Conservation (phyloP, 2,888 invertebrate genomes). For the Rhorus exstirpatorius region DNA sequence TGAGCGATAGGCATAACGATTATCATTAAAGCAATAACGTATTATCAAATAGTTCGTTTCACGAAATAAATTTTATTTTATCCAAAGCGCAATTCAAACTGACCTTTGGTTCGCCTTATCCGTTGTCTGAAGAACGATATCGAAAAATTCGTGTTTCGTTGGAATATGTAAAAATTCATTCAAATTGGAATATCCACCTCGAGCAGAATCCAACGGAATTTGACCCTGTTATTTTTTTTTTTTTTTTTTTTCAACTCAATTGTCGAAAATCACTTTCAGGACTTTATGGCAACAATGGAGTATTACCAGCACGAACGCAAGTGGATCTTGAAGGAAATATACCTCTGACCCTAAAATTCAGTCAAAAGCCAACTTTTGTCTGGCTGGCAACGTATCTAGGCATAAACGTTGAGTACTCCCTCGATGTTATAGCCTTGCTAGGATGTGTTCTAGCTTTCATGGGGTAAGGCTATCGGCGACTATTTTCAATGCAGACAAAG, state of each 20-base stretch:
- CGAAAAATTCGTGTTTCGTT: background rate
- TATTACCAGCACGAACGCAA: slow-evolving; percentile 89
- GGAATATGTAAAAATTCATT: background rate
- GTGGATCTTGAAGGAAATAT: slow-evolving; percentile 85
- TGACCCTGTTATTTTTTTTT: too few species aligned
- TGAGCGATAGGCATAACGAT: background rate
- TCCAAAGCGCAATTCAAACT: background rate
- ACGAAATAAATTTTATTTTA: background rate
- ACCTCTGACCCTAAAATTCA: slow-evolving; percentile 87
- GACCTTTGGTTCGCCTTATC: background rate
- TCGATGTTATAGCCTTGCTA: slow-evolving; percentile 89
- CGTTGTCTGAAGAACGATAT: background rate
- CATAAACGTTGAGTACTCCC: slow-evolving; percentile 89
- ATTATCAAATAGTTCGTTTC: background rate
- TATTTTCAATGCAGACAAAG: background rate
- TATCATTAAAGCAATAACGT: slow-evolving; percentile 3
- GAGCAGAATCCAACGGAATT: too few species aligned
- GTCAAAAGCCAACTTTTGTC: slow-evolving; percentile 89
- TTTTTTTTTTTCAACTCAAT: too few species aligned
- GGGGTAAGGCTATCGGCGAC: slow-evolving; percentile 86
- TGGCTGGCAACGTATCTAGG: slow-evolving; percentile 90
- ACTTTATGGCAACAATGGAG: slow-evolving; percentile 92
- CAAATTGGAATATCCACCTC: too few species aligned
- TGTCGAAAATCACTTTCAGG: slow-evolving; percentile 87
- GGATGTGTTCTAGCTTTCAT: slow-evolving; percentile 90